Evolutionary conservation across 1,140 invertebrate species (phyloP), one percentile per base, ranked within the genome.

Genomic region (Tetranychus urticae): DNA sequence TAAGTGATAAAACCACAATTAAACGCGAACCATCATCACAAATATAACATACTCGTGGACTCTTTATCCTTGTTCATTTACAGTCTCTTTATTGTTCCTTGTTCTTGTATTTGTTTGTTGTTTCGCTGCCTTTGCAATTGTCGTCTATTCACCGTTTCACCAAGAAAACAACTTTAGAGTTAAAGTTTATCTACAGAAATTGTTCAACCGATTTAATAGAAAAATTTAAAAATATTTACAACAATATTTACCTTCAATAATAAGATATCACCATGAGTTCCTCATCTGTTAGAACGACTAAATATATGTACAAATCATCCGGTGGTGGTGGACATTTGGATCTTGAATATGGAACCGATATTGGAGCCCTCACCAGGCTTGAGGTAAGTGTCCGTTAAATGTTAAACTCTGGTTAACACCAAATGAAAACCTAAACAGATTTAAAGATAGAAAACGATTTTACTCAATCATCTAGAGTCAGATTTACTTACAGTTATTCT

Each of bases 291-390:
- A 86, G 85, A 77, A 79, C 81, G 68, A 86, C 85, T 71, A 89
- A 88, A 76, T 90, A 89, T 77, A 80, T 82, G 68, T 91, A 90
- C 78, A 81, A 84, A 71, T 83, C 82, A 69, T 79, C 78, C 68
- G 83, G 82, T 68, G 82, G 81, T 70, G 78, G 74, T 37, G 83
- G 83, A 71, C 85, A 91, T 77, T 83, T 91, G 72, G 88, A 82
- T 80, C 88, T 91, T 77, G 88, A 90, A 77, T 90, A 90, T 77
- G 83, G 82, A 73, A 81, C 85, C 76, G 87, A 92, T 77, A 77
- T 91, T 72, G 88, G 83, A 76, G 84, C 86, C 73, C 80, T 91
- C 72, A 83, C 85, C 74, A 83, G 87, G 73, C 81, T 91, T 74
- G 87, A 90, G 85, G 88, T 92, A 86, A 75, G 76, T 72, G n/a